phyloP scores from a whole-genome alignment of 1,140 invertebrate genomes.

The Wiebesia pumilae region DNA sequence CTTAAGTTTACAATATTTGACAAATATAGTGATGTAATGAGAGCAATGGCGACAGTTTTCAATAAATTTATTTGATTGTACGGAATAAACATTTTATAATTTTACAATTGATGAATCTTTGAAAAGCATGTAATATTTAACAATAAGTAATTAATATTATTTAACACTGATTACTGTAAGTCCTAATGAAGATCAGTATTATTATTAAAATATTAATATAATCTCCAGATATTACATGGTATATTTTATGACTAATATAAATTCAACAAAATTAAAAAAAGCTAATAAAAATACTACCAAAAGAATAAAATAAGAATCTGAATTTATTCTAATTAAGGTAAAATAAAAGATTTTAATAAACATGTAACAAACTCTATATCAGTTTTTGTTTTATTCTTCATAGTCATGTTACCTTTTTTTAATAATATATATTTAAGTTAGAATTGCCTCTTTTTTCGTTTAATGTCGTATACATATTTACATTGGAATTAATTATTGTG shows the following conservation, averaged over 20 bases:
- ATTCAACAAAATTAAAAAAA: too few relatives aligned
- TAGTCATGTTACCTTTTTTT: not conserved
- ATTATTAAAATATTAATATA: too few relatives aligned
- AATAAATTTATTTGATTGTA: not conserved
- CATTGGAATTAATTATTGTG: not conserved
- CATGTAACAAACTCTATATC: too few relatives aligned
- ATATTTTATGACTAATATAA: too few relatives aligned
- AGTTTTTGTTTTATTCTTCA: too few relatives aligned
- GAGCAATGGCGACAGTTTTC: not conserved
- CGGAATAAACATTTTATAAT: not conserved
- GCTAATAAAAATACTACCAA: too few relatives aligned
- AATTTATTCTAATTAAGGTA: too few relatives aligned
- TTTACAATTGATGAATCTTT: not conserved
- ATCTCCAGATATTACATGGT: too few relatives aligned
- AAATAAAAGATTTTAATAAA: too few relatives aligned
- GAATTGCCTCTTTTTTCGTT: not conserved
- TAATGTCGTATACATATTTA: not conserved
- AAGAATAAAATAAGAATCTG: too few relatives aligned
- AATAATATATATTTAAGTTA: not conserved
- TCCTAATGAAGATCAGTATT: too few relatives aligned
- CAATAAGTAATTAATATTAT: not conserved
- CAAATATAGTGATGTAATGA: not conserved
- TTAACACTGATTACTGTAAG: too few relatives aligned
- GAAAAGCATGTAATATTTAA: not conserved
- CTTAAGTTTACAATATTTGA: constrained; percentile 5